Evolutionary conservation across 2,797 vertebrate species (phyloP).

Genomic region (Ara ararauna): DNA sequence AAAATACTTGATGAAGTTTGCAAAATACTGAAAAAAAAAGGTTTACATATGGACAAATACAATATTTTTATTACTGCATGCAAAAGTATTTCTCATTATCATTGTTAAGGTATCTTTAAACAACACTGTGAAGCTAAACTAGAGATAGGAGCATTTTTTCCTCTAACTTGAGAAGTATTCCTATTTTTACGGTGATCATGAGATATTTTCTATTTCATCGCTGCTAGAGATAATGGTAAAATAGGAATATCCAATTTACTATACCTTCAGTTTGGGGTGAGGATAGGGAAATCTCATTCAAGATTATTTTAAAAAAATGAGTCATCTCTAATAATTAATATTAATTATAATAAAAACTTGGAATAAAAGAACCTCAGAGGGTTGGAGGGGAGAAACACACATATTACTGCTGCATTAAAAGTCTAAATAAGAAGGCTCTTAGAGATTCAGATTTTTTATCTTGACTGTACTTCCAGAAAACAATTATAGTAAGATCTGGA

Average conservation of each 20-base stretch:
- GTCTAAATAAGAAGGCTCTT: rapidly evolving
- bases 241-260: not conserved
- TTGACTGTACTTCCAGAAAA: not conserved
- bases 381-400: not conserved
- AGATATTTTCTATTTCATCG: not conserved
- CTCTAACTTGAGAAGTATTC: not conserved
- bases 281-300: not conserved
- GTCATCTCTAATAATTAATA: not conserved
- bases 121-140: not conserved
- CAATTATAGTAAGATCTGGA: not conserved
- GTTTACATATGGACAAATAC: rapidly evolving
- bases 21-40: not conserved
- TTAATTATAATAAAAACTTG: not conserved
- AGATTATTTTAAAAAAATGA: not conserved
- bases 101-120: not conserved
- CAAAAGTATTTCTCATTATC: not conserved
- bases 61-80: not conserved
- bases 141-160: not conserved
- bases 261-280: not conserved
- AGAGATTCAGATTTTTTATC: not conserved
- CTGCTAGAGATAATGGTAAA: not conserved
- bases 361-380: not conserved
- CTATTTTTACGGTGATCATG: not conserved
- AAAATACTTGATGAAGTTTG: not conserved
- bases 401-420: not conserved